Conservation (phyloP, 1,140 invertebrate species). For the Doryteuthis pealeii region DNA sequence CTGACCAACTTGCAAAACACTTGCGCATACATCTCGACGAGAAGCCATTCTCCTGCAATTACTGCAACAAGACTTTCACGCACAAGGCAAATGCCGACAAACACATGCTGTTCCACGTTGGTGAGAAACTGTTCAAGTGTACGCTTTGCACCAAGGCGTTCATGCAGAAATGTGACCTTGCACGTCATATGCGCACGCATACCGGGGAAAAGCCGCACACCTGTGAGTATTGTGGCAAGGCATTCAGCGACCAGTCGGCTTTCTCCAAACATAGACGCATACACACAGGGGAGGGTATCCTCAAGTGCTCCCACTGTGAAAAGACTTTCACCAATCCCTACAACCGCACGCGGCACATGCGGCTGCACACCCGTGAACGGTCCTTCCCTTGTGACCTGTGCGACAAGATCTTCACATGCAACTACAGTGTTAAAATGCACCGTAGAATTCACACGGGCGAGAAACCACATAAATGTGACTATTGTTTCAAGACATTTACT, state of each 20-base stretch:
- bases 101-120: conserved; percentile 33
- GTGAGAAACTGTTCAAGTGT: conserved; percentile 28
- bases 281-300: not conserved
- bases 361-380: not conserved
- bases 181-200: not conserved
- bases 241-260: conserved; percentile 1
- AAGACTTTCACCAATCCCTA: not conserved
- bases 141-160: conserved; percentile 62
- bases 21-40: conserved; percentile 57
- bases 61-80: conserved; percentile 59
- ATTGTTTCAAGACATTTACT: not conserved
- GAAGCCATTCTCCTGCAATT: conserved; percentile 56
- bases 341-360: not conserved
- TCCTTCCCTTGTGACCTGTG: not conserved
- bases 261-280: not conserved
- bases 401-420: conserved; percentile 4
- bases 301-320: not conserved
- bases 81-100: conserved; percentile 55
- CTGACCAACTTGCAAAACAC: conserved; percentile 56
- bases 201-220: conserved; percentile 3
- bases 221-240: conserved; percentile 9
- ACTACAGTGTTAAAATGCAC: conserved; percentile 6
- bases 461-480: not conserved
- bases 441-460: not conserved
- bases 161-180: not conserved